A percentile compares a stretch with the other conserved stretches of the same genome.
phyloP scores from a whole-genome alignment of 2,113 vertebrate species.

The Engraulis encrasicolus region DNA sequence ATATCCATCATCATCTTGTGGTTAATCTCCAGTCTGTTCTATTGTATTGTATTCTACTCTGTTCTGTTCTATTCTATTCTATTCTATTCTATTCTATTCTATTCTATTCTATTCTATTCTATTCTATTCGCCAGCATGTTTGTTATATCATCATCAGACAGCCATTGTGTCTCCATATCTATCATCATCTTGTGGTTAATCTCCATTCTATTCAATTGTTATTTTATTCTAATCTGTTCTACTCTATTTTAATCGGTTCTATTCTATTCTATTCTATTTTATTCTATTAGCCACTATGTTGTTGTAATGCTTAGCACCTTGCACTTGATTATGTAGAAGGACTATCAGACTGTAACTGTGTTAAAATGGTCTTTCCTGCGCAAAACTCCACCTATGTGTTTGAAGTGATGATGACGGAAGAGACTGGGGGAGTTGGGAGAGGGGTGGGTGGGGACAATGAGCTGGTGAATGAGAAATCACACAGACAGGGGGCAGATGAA shows the following conservation, averaged over 20 bases:
- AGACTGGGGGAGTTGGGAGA: not conserved
- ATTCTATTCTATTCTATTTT: no score
- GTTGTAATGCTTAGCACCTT: not conserved
- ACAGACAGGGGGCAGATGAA: constrained; percentile 6
- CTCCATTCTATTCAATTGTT: no score
- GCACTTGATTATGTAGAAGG: not conserved
- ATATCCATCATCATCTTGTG: not conserved
- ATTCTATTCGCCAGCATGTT: no score
- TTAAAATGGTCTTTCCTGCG: not conserved
- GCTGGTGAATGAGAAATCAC: constrained; percentile 8
- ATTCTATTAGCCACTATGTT: not conserved
- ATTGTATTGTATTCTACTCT: no score
- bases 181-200: not conserved
- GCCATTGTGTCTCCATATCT: not conserved
- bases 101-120: no score
- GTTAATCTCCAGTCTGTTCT: no score
- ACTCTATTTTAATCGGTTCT: no score
- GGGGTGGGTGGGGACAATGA: not conserved
- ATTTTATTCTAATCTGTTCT: no score
- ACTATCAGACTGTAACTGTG: not conserved
- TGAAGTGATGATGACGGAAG: not conserved
- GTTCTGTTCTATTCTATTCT: no score
- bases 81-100: no score
- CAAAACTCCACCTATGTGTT: not conserved
- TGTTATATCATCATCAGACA: not conserved